Conservation (phyloP, 2,797 vertebrate genomes). For the Pangasius macronema region DNA sequence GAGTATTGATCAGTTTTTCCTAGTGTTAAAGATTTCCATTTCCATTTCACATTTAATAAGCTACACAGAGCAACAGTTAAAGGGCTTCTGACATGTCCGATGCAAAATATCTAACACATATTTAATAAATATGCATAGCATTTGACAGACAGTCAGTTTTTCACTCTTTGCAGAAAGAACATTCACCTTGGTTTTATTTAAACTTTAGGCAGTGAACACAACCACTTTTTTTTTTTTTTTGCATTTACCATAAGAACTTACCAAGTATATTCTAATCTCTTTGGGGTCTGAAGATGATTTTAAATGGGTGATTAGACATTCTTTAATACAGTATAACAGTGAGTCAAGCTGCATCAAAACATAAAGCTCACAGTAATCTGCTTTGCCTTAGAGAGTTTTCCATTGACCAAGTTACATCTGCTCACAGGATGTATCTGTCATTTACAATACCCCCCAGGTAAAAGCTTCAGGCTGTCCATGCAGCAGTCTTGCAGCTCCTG, state of each 20-base stretch:
- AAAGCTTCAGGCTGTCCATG: slow-evolving; percentile 23
- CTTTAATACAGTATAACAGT: not conserved
- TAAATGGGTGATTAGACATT: not conserved
- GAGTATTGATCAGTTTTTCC: not conserved
- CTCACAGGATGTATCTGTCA: not conserved
- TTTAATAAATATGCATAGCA: not conserved
- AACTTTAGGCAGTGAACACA: slow-evolving; percentile 4
- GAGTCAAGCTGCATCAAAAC: not conserved
- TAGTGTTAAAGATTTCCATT: not conserved
- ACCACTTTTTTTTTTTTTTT: not conserved
- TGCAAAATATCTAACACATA: not conserved
- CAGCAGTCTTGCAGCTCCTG: slow-evolving; percentile 21
- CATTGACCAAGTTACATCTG: slow-evolving; percentile 1
- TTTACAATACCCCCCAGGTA: not conserved
- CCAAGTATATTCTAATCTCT: not conserved
- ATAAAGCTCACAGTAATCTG: slow-evolving; percentile 17
- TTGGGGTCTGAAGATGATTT: not conserved
- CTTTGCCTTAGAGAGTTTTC: slow-evolving; percentile 33
- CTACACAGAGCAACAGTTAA: not conserved
- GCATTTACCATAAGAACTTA: not conserved
- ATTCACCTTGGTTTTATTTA: not conserved
- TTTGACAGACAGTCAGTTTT: not conserved
- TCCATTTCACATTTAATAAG: not conserved
- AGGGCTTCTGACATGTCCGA: not conserved
- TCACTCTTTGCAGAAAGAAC: not conserved